phyloP scores from a whole-genome alignment of 2,888 invertebrate genomes.

The Sclerodermus sp. region DNA sequence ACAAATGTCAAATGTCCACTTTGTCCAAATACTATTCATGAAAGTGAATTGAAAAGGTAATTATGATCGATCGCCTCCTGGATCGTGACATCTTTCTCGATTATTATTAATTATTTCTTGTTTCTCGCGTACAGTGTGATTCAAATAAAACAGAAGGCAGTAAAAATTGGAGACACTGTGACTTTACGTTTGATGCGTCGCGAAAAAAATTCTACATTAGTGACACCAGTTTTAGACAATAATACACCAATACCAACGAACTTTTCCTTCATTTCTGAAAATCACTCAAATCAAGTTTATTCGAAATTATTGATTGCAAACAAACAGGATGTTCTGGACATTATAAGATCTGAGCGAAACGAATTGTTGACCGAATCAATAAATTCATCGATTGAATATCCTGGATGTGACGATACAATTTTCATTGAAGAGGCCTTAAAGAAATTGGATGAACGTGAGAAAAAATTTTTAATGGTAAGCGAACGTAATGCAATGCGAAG shows the following conservation, averaged over 20 bases:
- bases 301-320: constrained; percentile 79
- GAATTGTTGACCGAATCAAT: too few species aligned
- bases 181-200: constrained; percentile 85
- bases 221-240: constrained; percentile 60
- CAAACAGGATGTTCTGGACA: constrained; percentile 68
- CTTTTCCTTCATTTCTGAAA: constrained; percentile 58
- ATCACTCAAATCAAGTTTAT: constrained; percentile 63
- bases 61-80: neutral
- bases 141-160: constrained; percentile 60
- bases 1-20: constrained; percentile 88
- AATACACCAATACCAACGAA: constrained; percentile 39
- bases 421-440: constrained; percentile 83
- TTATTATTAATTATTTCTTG: too few species aligned
- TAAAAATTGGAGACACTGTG: constrained; percentile 68
- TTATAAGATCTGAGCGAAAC: constrained; percentile 79
- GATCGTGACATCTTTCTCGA: too few species aligned
- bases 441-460: constrained; percentile 64
- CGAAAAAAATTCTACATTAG: constrained; percentile 67
- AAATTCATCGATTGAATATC: constrained; percentile 67
- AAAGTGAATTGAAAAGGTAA: constrained; percentile 81
- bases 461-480: constrained; percentile 26
- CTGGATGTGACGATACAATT: too few species aligned
- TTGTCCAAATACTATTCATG: constrained; percentile 81
- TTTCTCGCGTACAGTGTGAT: too few species aligned
- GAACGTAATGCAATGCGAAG: too few species aligned